Evolutionary conservation across 2,797 vertebrate species (phyloP).

Genomic region (Anisognathus igniventris): DNA sequence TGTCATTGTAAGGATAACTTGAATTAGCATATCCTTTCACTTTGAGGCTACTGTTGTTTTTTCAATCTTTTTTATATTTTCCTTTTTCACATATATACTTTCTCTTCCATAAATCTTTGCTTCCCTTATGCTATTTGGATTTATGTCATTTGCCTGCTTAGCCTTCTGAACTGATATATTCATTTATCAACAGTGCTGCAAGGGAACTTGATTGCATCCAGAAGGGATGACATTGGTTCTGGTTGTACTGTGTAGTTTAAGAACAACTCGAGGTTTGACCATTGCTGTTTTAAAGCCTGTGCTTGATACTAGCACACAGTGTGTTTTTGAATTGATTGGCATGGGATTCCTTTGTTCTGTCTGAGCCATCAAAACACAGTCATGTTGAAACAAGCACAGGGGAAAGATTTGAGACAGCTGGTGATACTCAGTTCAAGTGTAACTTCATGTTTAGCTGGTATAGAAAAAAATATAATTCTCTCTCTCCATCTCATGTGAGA

Average conservation of each 20-base stretch:
- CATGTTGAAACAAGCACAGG: not conserved
- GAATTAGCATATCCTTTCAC: not conserved
- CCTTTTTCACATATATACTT: rapidly evolving
- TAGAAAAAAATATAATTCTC: not conserved
- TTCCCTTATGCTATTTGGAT: not conserved
- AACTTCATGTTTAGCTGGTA: not conserved
- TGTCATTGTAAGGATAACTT: not conserved
- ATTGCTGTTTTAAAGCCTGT: rapidly evolving
- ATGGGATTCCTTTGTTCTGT: not conserved
- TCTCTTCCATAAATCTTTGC: not conserved
- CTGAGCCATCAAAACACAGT: not conserved
- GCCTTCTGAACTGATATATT: not conserved
- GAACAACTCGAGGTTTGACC: not conserved
- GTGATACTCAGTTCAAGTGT: not conserved
- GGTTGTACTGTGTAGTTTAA: not conserved
- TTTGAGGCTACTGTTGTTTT: not conserved
- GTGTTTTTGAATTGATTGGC: rapidly evolving
- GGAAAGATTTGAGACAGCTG: not conserved
- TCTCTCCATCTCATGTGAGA: not conserved
- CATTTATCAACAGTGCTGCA: not conserved
- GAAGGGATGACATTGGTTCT: not conserved
- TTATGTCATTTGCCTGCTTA: constrained; percentile 1
- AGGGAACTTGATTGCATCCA: not conserved
- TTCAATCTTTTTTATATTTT: not conserved
- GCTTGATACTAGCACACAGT: not conserved